Evolutionary conservation across 2,888 invertebrate species (phyloP).

Genomic region (Caenorhabditis sp.): DNA sequence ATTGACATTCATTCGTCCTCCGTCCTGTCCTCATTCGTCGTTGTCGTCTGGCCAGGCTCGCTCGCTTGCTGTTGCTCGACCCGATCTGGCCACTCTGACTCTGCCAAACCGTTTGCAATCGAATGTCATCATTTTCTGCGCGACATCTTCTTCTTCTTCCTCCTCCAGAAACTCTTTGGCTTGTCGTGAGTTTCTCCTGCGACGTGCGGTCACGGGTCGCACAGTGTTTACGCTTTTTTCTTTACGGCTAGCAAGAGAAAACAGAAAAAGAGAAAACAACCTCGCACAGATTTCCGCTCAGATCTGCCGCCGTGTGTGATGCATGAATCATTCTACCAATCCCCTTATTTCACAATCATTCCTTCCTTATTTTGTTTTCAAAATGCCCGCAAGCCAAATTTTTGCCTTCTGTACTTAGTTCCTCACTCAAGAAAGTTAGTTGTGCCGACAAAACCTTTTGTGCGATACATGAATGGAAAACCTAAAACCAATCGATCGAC

Average conservation of each 20-base stretch:
- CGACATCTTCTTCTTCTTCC: slow-evolving; percentile 3
- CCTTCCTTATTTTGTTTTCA: neutral
- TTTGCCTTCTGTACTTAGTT: neutral
- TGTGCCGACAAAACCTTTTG: neutral
- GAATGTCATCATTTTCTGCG: neutral
- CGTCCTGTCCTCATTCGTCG: slow-evolving; percentile 9
- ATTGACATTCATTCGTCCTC: slow-evolving; percentile 17
- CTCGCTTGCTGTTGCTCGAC: no score
- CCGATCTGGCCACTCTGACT: neutral
- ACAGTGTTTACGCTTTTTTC: slow-evolving; percentile 24
- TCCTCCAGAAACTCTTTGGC: neutral
- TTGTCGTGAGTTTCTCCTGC: slow-evolving; percentile 14
- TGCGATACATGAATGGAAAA: neutral
- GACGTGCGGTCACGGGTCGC: slow-evolving; percentile 26
- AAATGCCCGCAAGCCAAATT: neutral
- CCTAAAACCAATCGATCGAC: slow-evolving; percentile 41
- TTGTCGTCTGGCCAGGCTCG: slow-evolving; percentile 2
- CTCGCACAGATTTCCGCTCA: neutral
- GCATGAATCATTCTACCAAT: neutral
- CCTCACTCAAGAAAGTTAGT: slow-evolving; percentile 1
- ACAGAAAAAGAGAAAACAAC: slow-evolving; percentile 6
- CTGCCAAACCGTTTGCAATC: neutral
- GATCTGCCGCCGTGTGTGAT: neutral
- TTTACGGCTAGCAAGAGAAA: no score
- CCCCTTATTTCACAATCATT: neutral